Base-by-base conservation (phyloP, 2,113 vertebrate species). In the Myotis davidii region DNA sequence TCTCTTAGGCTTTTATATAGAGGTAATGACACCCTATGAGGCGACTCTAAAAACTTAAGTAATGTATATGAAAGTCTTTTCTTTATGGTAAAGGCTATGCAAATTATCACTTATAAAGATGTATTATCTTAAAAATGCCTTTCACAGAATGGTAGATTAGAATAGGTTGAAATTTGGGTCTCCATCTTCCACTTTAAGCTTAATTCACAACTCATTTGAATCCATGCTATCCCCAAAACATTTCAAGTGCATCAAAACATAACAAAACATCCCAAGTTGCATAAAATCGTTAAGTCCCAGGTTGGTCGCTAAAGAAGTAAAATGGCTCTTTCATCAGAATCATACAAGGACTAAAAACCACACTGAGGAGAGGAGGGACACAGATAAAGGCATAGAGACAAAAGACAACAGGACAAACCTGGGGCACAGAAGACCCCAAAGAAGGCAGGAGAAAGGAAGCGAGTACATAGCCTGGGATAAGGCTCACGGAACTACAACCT, bases 161-260 rank as follows among this genome's bases (percentile, higher is more conserved):
- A 96, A 85, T 32, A 76, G 34, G n/a, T 10, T 95, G 72, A 74
- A 93, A 90, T 91, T 34, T 78, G n/a, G 42, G 95, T 95, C 29
- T 83, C 42, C 72, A 20, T 70, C 56, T 96, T 79, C 54, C 17
- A 85, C 34, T 78, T 73, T 27, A 91, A 97, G 61, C 34, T 67
- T 83, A 87, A 90, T 50, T 93, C 27, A 8, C 73, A 90, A 92
- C 5, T 81, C 20, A 42, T 50, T 45, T 82, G 17, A 94, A 94
- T 82, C 84, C n/a, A 48, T 72, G n/a, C 39, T 64, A 77, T 42
- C 27, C 18, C 54, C 21, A 81, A 74, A 96, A 73, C 70, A 79
- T 74, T 82, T 34, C 34, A 91, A 52, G 29, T 89, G 16, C 61
- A 90, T 85, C n/a, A 87, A 96, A 91, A 92, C 2, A 1, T 52